These are phyloP conservation scores for Ctenomys sociabilis DNA, from an alignment of 2,113 vertebrate species.

Conservation along the genomic window DNA sequence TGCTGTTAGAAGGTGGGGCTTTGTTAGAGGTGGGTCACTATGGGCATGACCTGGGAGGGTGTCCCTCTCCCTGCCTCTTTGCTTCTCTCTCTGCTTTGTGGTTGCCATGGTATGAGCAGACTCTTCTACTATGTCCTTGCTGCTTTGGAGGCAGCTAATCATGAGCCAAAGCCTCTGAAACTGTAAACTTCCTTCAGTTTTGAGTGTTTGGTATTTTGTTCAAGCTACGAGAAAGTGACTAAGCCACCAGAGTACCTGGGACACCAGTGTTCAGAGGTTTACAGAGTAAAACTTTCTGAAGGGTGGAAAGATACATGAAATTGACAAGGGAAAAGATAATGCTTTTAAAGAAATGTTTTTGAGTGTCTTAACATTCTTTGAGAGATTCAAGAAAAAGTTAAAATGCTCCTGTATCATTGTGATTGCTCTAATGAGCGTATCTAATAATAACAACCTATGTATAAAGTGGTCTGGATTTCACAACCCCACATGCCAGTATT, in stretches of 20 bases:
- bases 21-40: neutral
- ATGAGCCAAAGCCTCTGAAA: neutral
- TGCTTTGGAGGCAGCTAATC: neutral
- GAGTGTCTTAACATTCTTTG: neutral
- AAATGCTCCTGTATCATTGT: neutral
- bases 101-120: neutral
- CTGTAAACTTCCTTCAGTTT: neutral
- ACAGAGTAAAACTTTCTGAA: neutral
- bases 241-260: neutral
- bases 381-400: constrained; percentile 16
- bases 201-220: neutral
- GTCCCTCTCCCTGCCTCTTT: neutral
- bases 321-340: neutral
- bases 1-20: neutral
- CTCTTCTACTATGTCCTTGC: neutral
- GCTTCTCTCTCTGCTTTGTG: neutral
- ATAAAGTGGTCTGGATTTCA: constrained; percentile 14
- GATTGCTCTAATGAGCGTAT: neutral
- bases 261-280: neutral
- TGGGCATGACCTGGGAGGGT: neutral
- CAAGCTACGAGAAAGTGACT: neutral
- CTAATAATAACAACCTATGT: neutral
- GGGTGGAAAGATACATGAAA: neutral
- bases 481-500: neutral
- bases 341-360: neutral